Evolutionary conservation across 2,888 invertebrate species (phyloP).

Genomic region (Nasonovia ribisnigri): DNA sequence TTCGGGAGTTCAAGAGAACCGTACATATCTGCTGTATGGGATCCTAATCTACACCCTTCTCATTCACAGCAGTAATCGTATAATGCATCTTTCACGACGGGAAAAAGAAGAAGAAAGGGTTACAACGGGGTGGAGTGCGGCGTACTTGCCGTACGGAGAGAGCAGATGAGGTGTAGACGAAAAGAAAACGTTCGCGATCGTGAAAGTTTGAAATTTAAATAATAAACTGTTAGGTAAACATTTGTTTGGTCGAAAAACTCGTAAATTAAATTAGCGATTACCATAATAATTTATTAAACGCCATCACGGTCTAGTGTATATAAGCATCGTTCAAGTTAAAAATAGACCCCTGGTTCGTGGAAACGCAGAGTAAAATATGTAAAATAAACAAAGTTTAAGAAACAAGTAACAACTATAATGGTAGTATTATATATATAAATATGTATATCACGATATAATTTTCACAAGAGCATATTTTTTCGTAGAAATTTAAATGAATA

Average conservation of each 20-base stretch:
- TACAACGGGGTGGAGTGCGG: not conserved
- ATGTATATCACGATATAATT: not conserved
- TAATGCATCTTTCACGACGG: too few species aligned
- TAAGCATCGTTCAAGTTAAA: not conserved
- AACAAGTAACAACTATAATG: not conserved
- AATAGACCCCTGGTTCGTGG: not conserved
- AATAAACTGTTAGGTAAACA: slow-evolving; percentile 51
- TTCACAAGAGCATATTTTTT: not conserved
- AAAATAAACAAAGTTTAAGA: slow-evolving; percentile 8
- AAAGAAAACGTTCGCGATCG: slow-evolving; percentile 40
- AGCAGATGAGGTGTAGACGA: not conserved
- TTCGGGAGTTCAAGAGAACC: not conserved
- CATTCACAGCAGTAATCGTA: not conserved
- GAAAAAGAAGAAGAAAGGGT: not conserved
- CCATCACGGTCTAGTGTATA: not conserved
- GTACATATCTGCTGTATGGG: not conserved
- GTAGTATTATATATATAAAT: not conserved
- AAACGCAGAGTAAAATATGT: not conserved
- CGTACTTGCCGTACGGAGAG: not conserved
- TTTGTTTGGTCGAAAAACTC: slow-evolving; percentile 38
- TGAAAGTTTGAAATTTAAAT: slow-evolving; percentile 54
- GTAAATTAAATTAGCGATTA: slow-evolving; percentile 46
- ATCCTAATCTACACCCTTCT: not conserved
- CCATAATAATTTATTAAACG: slow-evolving; percentile 52
- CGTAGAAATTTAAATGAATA: not conserved